Conservation (phyloP, 1,140 invertebrate genomes). For the Muscidifurax raptorellus region DNA sequence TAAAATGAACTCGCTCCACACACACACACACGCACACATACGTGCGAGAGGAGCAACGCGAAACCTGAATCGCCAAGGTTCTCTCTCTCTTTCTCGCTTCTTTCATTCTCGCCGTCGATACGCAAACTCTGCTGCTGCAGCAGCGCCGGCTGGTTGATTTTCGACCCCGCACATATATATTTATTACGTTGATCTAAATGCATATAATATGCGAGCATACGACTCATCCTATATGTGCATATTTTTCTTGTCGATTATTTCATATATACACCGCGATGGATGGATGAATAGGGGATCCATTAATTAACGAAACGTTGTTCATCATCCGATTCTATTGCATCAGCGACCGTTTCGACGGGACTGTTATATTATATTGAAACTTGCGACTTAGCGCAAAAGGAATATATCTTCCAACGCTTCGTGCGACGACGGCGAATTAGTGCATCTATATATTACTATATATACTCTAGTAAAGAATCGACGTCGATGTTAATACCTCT, state of each 20-base stretch:
- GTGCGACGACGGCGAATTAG: too few species aligned
- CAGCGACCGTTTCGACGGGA: too few species aligned
- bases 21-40: neutral
- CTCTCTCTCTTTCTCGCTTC: conserved; percentile 58
- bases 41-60: conserved; percentile 56
- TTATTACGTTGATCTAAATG: neutral
- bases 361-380: too few species aligned
- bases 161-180: neutral
- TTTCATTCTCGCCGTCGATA: conserved; percentile 6
- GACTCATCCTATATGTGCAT: neutral
- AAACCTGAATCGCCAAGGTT: conserved; percentile 73
- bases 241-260: neutral
- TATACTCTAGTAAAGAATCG: conserved; percentile 13
- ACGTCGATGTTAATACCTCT: neutral
- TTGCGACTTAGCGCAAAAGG: too few species aligned
- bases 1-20: neutral
- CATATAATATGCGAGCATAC: neutral
- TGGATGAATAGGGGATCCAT: too few species aligned
- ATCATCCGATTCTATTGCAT: neutral
- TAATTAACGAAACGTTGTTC: neutral
- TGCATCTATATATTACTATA: too few species aligned
- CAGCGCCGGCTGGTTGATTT: neutral
- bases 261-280: too few species aligned
- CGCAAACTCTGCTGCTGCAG: conserved; percentile 34
- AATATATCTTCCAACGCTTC: too few species aligned